Conservation (phyloP, 2,797 vertebrate species). For the Sarcophilus harrisii region DNA sequence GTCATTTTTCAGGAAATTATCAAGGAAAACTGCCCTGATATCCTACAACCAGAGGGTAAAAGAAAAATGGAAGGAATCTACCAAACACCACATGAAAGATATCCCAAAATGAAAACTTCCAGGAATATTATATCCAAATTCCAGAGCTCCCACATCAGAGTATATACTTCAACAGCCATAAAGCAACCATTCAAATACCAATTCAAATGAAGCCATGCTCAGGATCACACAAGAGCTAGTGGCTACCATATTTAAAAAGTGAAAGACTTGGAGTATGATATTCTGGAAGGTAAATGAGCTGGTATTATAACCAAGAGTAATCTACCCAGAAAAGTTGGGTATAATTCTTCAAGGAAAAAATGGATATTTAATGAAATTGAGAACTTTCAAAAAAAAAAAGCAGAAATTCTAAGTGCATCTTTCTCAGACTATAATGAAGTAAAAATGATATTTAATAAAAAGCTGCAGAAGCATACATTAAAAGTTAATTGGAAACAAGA, state of each 20-base stretch:
- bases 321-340: not conserved
- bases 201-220: not conserved
- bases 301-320: not conserved
- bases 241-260: not conserved
- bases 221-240: not conserved
- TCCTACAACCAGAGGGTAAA: not conserved
- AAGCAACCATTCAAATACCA: not conserved
- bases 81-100: not conserved
- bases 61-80: not conserved
- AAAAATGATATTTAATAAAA: not conserved
- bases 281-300: not conserved
- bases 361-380: not conserved
- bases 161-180: not conserved
- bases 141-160: not conserved
- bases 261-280: not conserved
- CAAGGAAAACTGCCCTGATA: not conserved
- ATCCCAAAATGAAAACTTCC: not conserved
- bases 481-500: not conserved
- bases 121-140: not conserved
- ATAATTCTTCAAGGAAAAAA: not conserved
- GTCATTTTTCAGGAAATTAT: not conserved
- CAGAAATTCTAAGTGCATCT: not conserved
- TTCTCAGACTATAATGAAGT: not conserved
- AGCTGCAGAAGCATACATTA: not conserved
- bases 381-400: not conserved